Base-by-base conservation (phyloP, 2,888 invertebrate species). In the Aleiodes alternator region DNA sequence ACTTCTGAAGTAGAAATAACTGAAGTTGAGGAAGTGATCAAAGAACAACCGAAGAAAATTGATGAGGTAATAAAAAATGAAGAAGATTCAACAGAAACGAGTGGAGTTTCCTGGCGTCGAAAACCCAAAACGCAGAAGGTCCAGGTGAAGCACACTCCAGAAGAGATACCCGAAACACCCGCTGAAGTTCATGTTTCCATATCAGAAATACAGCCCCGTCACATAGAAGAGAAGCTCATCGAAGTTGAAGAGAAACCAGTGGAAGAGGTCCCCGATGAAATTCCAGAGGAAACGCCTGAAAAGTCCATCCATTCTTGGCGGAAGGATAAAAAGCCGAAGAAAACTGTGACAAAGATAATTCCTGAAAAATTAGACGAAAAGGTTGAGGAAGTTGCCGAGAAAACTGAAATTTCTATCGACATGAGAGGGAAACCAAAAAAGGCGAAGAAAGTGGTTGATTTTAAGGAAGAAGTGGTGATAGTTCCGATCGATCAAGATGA, bases 111-210 rank as follows among this genome's bases (percentile, higher is more conserved):
- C 2, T 90, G 90, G 90, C 79, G 75, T 23, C 80, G 78, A 6
- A 79, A 72, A 48, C 50, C 77, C 3, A 78, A 77, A 59, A 38
- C 71, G 11, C 75, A 77, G 51, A 83, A 79, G 43, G 53, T 74
- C 11, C 79, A 77, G n/a, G 78, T 79, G 55, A 16, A 72, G 12
- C 51, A 43, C 2, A 85, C 87, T 78, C 88, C 90, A 78, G 89
- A 90, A 87, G 87, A 88, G n/a, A 84, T 86, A 75, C 88, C 90
- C 72, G 79, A 88, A 4, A 88, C 87, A 57, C 59, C 76, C 0
- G 69, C 56, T 38, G 73, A 75, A 56, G 68, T 72, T 3, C 73
- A 78, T 31, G 55, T 70, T 8, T 68, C 66, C 8, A 48, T 43
- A n/a, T 4, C 56, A 9, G 66, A 64, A 73, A 68, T 43, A 76